Conservation (phyloP, 2,113 vertebrate species). For the Carassius carassius region DNA sequence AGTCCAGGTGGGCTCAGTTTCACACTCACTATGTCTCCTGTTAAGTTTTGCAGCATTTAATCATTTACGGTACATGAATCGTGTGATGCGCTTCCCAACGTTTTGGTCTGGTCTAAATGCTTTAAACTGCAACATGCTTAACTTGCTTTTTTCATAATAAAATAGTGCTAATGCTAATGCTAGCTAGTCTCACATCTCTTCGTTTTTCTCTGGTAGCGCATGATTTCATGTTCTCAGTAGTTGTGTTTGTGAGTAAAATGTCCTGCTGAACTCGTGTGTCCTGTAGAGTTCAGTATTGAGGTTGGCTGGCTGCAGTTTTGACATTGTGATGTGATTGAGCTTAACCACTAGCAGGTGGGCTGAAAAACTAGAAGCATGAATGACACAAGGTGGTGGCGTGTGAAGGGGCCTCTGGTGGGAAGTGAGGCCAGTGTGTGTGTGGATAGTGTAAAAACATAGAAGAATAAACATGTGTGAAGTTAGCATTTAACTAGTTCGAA, state of each 20-base stretch:
- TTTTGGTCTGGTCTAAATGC: not conserved
- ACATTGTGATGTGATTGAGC: constrained; percentile 66
- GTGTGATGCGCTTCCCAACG: not conserved
- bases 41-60: not conserved
- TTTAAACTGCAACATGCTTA: not conserved
- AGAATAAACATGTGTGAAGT: constrained; percentile 62
- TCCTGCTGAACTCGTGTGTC: constrained; percentile 22
- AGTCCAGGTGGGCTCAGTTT: constrained; percentile 25
- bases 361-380: constrained; percentile 66
- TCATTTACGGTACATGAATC: not conserved
- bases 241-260: constrained; percentile 4
- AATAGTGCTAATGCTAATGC: not conserved
- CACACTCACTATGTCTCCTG: constrained; percentile 23
- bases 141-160: no score
- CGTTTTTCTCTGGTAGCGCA: no score
- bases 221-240: no score
- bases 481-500: not conserved
- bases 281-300: constrained; percentile 5
- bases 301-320: constrained; percentile 54
- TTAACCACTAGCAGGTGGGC: constrained; percentile 78
- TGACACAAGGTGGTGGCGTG: constrained; percentile 62
- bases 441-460: not conserved
- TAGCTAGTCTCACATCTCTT: not conserved
- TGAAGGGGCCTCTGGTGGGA: constrained; percentile 30
- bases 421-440: constrained; percentile 41